Conservation (phyloP, 2,888 invertebrate genomes). For the Actias luna region DNA sequence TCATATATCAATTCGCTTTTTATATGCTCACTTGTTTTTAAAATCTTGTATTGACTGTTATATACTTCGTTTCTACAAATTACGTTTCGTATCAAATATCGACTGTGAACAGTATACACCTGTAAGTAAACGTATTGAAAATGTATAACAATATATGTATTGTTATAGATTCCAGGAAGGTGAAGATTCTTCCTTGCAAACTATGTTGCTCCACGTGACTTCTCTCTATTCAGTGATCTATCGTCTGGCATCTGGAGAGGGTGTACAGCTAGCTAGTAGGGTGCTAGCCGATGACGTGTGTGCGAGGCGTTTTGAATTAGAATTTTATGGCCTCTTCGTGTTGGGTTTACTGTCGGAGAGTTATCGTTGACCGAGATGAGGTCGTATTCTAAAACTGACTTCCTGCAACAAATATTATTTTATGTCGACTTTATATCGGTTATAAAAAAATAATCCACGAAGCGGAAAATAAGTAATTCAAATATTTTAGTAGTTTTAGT, state of each 20-base stretch:
- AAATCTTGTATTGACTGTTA: too few relatives aligned
- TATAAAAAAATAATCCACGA: conserved; percentile 61
- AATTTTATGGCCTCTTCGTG: conserved; percentile 79
- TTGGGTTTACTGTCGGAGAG: conserved; percentile 77
- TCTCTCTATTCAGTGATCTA: background rate
- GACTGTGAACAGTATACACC: background rate
- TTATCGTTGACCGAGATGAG: conserved; percentile 77
- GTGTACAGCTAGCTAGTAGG: conserved; percentile 34
- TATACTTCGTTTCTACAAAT: too few relatives aligned
- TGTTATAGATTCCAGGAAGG: conserved; percentile 32
- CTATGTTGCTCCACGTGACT: conserved; percentile 21
- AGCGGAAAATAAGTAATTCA: conserved; percentile 32
- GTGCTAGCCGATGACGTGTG: conserved; percentile 38
- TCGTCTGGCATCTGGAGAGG: conserved; percentile 25
- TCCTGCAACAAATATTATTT: conserved; percentile 70
- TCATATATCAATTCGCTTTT: too few relatives aligned
- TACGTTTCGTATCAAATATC: background rate
- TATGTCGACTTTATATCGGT: conserved; percentile 69
- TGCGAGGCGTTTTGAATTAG: conserved; percentile 67
- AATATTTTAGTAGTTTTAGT: background rate
- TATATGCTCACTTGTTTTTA: too few relatives aligned
- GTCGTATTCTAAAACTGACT: conserved; percentile 77
- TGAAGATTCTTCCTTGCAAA: conserved; percentile 20
- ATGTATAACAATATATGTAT: conserved; percentile 20
- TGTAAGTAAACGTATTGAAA: background rate